Evolutionary conservation across 2,113 vertebrate genomes (phyloP).

Genomic region (Vanacampus margaritifer): DNA sequence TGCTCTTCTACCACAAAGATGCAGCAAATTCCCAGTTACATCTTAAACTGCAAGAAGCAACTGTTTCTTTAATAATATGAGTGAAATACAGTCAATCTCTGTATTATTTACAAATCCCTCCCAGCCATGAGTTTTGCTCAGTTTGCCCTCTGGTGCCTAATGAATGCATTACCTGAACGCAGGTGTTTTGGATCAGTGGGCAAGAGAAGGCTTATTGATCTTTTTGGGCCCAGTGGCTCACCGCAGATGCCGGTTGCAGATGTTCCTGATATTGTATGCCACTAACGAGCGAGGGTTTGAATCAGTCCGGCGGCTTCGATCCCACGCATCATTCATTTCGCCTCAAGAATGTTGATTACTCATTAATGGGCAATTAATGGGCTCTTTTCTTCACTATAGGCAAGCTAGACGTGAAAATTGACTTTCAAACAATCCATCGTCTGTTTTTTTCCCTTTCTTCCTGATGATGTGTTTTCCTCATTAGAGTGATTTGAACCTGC

Average conservation of each 20-base stretch:
- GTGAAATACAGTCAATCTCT: background rate
- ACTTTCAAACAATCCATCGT: background rate
- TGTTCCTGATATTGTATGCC: background rate
- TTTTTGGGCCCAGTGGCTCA: background rate
- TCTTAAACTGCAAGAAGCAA: background rate
- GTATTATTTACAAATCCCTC: constrained; percentile 22
- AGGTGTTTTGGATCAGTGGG: constrained; percentile 21
- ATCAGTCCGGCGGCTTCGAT: background rate
- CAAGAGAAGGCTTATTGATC: constrained; percentile 12
- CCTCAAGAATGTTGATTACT: background rate
- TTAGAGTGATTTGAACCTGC: background rate
- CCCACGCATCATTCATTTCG: background rate
- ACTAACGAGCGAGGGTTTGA: background rate
- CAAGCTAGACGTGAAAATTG: background rate
- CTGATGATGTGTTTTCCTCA: background rate
- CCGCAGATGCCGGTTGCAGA: background rate
- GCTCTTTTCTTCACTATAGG: background rate
- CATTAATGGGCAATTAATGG: background rate
- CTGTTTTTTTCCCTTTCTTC: background rate
- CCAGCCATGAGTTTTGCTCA: background rate
- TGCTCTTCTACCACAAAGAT: background rate
- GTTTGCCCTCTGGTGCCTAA: background rate
- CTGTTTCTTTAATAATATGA: background rate
- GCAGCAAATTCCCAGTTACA: background rate
- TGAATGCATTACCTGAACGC: constrained; percentile 19